Evolutionary conservation across 2,113 vertebrate genomes (phyloP).

Genomic region (Pan troglodytes): NHGRI_mPanTro3-v2.1_pri NC_072403.2:21638001-21638500

Average conservation of each 20-base stretch:
- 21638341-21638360: background rate
- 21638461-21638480: background rate
- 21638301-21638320: background rate
- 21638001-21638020: background rate
- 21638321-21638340: background rate
- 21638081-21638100: background rate
- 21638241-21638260: conserved; percentile 38
- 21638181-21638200: conserved; percentile 35
- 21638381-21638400: background rate
- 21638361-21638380: background rate
- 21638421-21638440: background rate
- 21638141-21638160: conserved; percentile 21
- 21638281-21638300: background rate
- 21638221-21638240: background rate
- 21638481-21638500: background rate
- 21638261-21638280: background rate
- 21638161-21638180: conserved; percentile 38
- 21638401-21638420: background rate
- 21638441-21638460: background rate
- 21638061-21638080: conserved; percentile 24
- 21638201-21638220: background rate
- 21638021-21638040: background rate
- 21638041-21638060: background rate
- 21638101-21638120: conserved; percentile 32
- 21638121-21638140: conserved; percentile 57